phyloP scores from a whole-genome alignment of 2,888 invertebrate species.

The Epiblema foenella region DNA sequence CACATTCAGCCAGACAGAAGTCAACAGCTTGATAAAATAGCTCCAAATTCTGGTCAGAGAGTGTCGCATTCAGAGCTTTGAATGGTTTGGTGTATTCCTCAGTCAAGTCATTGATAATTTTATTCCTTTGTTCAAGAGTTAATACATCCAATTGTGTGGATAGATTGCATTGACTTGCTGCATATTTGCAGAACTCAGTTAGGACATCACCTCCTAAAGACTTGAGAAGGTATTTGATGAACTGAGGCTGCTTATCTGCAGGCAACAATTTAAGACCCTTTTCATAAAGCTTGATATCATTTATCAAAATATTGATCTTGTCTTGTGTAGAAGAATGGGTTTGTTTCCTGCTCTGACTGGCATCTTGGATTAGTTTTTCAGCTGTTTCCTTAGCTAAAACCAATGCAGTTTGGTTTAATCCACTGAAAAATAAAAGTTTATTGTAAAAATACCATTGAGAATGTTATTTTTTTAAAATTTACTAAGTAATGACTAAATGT shows the following conservation, averaged over 20 bases:
- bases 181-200: slow-evolving; percentile 91
- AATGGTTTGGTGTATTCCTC: slow-evolving; percentile 88
- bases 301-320: slow-evolving; percentile 90
- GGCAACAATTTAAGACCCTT: slow-evolving; percentile 89
- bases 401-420: slow-evolving; percentile 88
- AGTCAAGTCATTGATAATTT: slow-evolving; percentile 88
- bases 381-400: slow-evolving; percentile 89
- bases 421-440: slow-evolving; percentile 67
- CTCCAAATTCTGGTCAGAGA: slow-evolving; percentile 89
- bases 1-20: slow-evolving; percentile 87
- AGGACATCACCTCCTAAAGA: slow-evolving; percentile 93
- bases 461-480: slow-evolving; percentile 16
- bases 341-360: slow-evolving; percentile 89
- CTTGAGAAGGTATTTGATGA: slow-evolving; percentile 93
- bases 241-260: slow-evolving; percentile 86
- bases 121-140: slow-evolving; percentile 87
- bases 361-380: slow-evolving; percentile 89
- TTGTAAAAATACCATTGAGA: neutral
- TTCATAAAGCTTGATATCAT: slow-evolving; percentile 91
- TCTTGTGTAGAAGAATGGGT: slow-evolving; percentile 93
- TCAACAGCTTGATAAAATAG: slow-evolving; percentile 92
- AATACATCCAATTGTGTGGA: slow-evolving; percentile 86
- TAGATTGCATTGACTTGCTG: slow-evolving; percentile 89
- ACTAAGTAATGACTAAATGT: no score
- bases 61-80: slow-evolving; percentile 87